Percentiles rank a stretch among this genome's conserved stretches.
These are phyloP conservation scores for Diceros bicornis DNA, from an alignment of 2,797 vertebrate genomes.

Conservation along the genomic window DNA sequence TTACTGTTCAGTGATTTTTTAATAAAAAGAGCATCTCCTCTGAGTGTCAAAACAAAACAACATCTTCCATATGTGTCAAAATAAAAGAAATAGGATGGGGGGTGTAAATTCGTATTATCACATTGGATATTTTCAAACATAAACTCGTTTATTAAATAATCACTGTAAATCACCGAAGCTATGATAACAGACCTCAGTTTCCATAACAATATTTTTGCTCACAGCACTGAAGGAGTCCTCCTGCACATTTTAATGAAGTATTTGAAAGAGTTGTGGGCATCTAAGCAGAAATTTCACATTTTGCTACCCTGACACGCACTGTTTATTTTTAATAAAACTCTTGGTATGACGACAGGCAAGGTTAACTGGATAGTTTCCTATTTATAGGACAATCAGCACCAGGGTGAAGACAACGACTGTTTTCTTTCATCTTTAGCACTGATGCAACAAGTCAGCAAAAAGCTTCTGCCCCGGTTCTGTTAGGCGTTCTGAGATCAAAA, in stretches of 20 bases:
- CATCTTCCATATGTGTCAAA: slow-evolving; percentile 75
- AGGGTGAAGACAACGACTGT: slow-evolving; percentile 7
- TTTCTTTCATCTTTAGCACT: slow-evolving; percentile 71
- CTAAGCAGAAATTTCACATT: slow-evolving; percentile 76
- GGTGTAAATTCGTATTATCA: slow-evolving; percentile 49
- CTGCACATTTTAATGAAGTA: slow-evolving; percentile 79
- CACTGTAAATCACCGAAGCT: slow-evolving; percentile 12
- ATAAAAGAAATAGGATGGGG: slow-evolving; percentile 54
- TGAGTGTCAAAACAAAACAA: slow-evolving; percentile 76
- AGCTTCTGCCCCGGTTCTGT: not conserved
- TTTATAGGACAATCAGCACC: slow-evolving; percentile 61
- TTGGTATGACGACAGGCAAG: slow-evolving; percentile 61
- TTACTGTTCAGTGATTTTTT: slow-evolving; percentile 66
- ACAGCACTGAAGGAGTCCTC: slow-evolving; percentile 45
- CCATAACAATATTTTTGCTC: slow-evolving; percentile 45
- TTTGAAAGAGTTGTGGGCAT: slow-evolving; percentile 69
- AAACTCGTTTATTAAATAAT: slow-evolving; percentile 62
- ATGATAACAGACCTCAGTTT: slow-evolving; percentile 63
- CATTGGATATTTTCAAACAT: slow-evolving; percentile 60
- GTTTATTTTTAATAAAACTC: slow-evolving; percentile 84
- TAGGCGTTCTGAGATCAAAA: slow-evolving; percentile 73
- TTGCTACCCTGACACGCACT: slow-evolving; percentile 57
- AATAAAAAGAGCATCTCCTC: slow-evolving; percentile 71
- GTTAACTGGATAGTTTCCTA: slow-evolving; percentile 79
- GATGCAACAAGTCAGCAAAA: slow-evolving; percentile 66